Conservation (phyloP, 1,140 invertebrate species). For the Drosophila pseudoobscura region DNA sequence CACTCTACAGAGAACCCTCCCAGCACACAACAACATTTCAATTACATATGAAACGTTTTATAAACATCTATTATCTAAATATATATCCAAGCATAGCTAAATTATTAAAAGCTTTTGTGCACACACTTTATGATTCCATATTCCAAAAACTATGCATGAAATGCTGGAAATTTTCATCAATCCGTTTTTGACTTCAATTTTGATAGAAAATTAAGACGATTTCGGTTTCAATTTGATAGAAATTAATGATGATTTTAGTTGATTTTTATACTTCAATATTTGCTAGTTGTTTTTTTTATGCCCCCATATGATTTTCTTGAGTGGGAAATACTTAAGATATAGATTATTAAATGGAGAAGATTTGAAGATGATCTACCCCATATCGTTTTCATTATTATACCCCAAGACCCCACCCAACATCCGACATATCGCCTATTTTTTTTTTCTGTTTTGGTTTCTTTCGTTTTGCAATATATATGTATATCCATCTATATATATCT, state of each 20-base stretch:
- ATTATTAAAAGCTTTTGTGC: slow-evolving; percentile 26
- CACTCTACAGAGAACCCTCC: slow-evolving; percentile 19
- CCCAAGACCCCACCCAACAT: background rate
- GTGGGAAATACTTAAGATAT: slow-evolving; percentile 1
- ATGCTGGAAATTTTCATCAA: slow-evolving; percentile 22
- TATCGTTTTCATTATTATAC: slow-evolving; percentile 39
- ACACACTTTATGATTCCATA: slow-evolving; percentile 18
- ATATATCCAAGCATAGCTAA: slow-evolving; percentile 14
- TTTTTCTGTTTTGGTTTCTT: background rate
- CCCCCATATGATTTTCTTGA: background rate
- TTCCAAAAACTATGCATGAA: slow-evolving; percentile 27
- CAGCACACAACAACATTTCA: slow-evolving; percentile 15
- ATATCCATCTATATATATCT: slow-evolving; percentile 60
- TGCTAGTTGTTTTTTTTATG: background rate
- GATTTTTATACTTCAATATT: background rate
- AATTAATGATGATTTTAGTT: slow-evolving; percentile 15
- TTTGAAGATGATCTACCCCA: background rate
- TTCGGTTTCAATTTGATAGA: slow-evolving; percentile 19
- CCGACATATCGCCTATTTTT: slow-evolving; percentile 40
- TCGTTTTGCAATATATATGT: slow-evolving; percentile 70
- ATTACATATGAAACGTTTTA: slow-evolving; percentile 13
- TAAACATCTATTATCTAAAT: background rate
- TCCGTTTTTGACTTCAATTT: background rate
- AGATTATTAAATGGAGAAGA: background rate
- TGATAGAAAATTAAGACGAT: slow-evolving; percentile 10